Evolutionary conservation across 2,797 vertebrate genomes (phyloP).

Genomic region (Varecia variegata): DNA sequence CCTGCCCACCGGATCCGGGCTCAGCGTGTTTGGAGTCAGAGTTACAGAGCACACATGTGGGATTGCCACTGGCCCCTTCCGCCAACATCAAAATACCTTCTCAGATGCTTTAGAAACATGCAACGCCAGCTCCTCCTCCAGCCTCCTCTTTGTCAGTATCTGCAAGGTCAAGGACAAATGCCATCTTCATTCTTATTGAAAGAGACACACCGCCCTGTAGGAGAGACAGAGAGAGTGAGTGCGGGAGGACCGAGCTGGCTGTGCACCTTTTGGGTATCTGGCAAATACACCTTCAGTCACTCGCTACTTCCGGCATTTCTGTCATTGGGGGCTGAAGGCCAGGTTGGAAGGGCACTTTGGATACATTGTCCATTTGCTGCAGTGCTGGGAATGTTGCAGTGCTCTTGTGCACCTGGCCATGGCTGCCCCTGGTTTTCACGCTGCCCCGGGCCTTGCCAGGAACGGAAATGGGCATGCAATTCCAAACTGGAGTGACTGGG

Average conservation of each 20-base stretch:
- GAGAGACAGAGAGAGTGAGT: not conserved
- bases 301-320: conserved; percentile 7
- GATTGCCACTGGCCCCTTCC: not conserved
- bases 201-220: not conserved
- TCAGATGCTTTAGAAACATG: conserved; percentile 31
- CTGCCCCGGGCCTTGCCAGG: not conserved
- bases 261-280: not conserved
- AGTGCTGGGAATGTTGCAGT: not conserved
- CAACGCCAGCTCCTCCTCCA: not conserved
- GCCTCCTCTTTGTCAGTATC: conserved; percentile 29
- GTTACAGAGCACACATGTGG: conserved; percentile 2
- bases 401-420: not conserved
- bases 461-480: conserved; percentile 29
- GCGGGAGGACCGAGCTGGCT: not conserved
- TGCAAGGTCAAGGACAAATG: not conserved
- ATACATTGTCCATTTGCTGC: not conserved
- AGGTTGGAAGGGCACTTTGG: not conserved
- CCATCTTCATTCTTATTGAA: not conserved
- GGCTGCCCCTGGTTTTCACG: conserved; percentile 35
- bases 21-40: conserved; percentile 25
- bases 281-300: not conserved
- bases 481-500: not conserved
- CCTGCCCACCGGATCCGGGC: not conserved
- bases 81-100: conserved; percentile 65
- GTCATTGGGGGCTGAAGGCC: not conserved